phyloP scores from a whole-genome alignment of 2,797 vertebrate genomes.

The Malurus leucopterus region DNA sequence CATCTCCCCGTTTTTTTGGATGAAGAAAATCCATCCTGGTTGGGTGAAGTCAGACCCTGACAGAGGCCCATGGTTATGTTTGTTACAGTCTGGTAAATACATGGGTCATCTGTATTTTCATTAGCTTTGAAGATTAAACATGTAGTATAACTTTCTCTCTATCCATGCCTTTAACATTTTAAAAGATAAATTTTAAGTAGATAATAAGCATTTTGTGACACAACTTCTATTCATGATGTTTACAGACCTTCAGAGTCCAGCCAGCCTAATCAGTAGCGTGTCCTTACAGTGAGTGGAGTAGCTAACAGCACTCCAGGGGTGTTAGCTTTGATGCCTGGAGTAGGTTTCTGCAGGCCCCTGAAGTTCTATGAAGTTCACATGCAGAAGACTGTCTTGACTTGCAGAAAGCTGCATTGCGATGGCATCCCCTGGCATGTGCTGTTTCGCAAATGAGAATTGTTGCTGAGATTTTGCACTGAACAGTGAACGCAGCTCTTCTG shows the following conservation, averaged over 20 bases:
- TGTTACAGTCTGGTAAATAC: neutral
- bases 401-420: neutral
- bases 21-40: neutral
- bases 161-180: neutral
- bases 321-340: fast-evolving
- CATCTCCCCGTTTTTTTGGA: neutral
- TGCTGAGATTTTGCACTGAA: neutral
- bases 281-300: neutral
- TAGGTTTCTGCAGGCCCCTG: neutral
- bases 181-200: neutral
- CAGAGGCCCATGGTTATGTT: neutral
- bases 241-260: neutral
- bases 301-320: neutral
- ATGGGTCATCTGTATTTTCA: neutral
- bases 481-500: neutral
- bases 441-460: neutral
- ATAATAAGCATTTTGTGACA: neutral
- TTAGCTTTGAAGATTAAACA: neutral
- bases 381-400: neutral
- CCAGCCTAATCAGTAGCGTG: neutral
- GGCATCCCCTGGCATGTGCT: neutral
- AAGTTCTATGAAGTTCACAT: neutral
- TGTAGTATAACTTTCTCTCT: neutral
- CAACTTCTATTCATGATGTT: neutral
- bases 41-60: neutral